Conservation (phyloP, 2,113 vertebrate genomes). For the Myxocyprinus asiaticus region DNA sequence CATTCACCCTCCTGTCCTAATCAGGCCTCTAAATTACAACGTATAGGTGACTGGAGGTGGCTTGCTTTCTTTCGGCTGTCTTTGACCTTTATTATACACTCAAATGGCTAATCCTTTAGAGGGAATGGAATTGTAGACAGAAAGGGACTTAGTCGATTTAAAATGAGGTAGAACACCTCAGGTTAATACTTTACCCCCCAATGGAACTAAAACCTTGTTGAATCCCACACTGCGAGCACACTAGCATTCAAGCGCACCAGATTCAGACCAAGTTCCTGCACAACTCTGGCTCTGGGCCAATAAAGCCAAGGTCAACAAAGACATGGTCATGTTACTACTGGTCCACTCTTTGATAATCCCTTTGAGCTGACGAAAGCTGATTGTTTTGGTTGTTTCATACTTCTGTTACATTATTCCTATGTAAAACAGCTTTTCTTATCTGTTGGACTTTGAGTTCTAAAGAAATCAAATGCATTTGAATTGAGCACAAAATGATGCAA, state of each 20-base stretch:
- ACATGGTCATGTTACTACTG: constrained; percentile 31
- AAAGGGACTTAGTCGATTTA: constrained; percentile 61
- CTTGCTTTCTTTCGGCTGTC: constrained; percentile 45
- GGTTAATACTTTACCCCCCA: constrained; percentile 54
- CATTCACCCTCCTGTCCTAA: constrained; percentile 32
- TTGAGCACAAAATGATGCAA: background rate
- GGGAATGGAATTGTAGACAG: constrained; percentile 57
- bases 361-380: constrained; percentile 44
- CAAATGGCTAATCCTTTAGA: constrained; percentile 61
- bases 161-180: constrained; percentile 58
- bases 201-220: constrained; percentile 52
- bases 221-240: constrained; percentile 51
- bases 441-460: background rate
- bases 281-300: constrained; percentile 43
- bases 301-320: constrained; percentile 53
- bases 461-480: constrained; percentile 11
- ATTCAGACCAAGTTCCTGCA: constrained; percentile 45
- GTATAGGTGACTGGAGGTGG: constrained; percentile 20
- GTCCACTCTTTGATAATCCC: constrained; percentile 33
- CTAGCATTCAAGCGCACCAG: constrained; percentile 42
- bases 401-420: constrained; percentile 16
- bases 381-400: constrained; percentile 35
- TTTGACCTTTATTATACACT: constrained; percentile 63
- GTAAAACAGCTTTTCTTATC: constrained; percentile 2
- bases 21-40: constrained; percentile 47